A percentile compares a stretch with the other conserved stretches of the same genome.
Conservation (phyloP, 2,797 vertebrate genomes). For the Loriculus beryllinus region DNA sequence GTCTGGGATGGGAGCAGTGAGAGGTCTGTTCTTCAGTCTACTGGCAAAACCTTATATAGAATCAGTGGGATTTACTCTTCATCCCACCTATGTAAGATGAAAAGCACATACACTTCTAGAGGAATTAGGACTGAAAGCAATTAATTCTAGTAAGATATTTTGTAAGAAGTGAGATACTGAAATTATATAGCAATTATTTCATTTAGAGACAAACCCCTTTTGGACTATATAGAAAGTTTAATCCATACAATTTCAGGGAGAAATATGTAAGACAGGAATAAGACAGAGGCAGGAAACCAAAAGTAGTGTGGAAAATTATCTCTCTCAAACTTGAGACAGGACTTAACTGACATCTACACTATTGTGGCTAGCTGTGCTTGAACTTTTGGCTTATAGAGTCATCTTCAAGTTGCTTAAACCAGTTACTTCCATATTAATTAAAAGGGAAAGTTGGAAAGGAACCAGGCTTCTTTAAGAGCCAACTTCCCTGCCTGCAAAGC, state of each 20-base stretch:
- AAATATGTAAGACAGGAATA: background rate
- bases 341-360: background rate
- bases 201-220: background rate
- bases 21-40: background rate
- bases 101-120: background rate
- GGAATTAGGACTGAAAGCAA: background rate
- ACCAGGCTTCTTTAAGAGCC: background rate
- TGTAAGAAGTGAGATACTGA: background rate
- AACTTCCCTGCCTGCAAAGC: background rate
- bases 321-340: background rate
- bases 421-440: background rate
- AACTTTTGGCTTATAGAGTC: background rate
- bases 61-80: background rate
- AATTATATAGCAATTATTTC: background rate
- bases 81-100: background rate
- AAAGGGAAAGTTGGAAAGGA: background rate
- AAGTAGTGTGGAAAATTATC: background rate
- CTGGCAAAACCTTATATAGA: background rate
- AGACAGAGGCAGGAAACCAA: background rate
- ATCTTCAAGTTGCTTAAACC: background rate
- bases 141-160: background rate
- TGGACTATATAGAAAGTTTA: background rate
- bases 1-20: background rate
- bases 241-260: background rate
- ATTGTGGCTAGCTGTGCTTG: background rate